Percentiles rank a stretch among this genome's conserved stretches.
phyloP scores from a whole-genome alignment of 2,113 vertebrate species.

The Cnemophilus loriae region DNA sequence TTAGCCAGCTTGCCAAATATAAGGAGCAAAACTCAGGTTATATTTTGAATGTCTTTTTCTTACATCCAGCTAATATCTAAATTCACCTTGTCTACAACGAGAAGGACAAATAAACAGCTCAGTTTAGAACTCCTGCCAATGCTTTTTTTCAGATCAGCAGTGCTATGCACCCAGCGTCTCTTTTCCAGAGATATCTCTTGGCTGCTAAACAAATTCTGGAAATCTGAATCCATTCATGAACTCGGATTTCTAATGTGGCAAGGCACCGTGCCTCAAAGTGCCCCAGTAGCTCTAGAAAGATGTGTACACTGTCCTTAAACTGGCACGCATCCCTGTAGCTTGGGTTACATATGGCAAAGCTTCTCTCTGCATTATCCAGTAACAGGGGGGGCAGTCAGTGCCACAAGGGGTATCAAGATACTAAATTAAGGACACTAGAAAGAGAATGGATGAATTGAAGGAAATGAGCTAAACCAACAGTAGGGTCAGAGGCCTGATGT shows the following conservation, averaged over 20 bases:
- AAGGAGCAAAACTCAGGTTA: neutral
- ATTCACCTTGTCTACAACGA: constrained; percentile 31
- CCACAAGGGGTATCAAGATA: neutral
- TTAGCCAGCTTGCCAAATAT: neutral
- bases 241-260: constrained; percentile 41
- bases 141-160: constrained; percentile 16
- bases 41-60: neutral
- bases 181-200: constrained; percentile 46
- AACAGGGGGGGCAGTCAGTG: neutral
- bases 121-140: constrained; percentile 23
- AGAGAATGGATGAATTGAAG: constrained; percentile 5
- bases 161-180: neutral
- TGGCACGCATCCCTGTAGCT: constrained; percentile 44
- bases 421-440: constrained; percentile 43
- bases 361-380: neutral
- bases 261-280: constrained; percentile 15
- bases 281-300: constrained; percentile 48
- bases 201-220: constrained; percentile 50
- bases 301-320: constrained; percentile 31
- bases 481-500: neutral
- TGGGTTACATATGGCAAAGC: constrained; percentile 51
- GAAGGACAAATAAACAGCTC: constrained; percentile 40
- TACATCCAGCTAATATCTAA: neutral
- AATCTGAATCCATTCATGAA: constrained; percentile 73
- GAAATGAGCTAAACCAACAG: constrained; percentile 49